Base-by-base conservation (phyloP, 2,888 invertebrate genomes). In the Exephanes ischioxanthus region DNA sequence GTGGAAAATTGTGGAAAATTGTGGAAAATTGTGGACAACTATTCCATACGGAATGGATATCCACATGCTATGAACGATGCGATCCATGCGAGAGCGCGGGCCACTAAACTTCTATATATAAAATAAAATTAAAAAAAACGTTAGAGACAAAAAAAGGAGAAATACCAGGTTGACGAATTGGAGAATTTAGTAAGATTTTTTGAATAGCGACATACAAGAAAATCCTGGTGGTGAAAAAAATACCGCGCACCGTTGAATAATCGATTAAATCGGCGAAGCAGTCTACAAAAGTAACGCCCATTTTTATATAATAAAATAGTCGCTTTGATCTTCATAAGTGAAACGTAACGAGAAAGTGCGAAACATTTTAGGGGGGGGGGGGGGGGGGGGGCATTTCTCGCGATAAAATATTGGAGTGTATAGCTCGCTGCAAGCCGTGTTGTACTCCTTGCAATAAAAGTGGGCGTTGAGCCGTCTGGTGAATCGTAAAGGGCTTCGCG, bases 401-500 rank as follows among this genome's bases (percentile, higher is more conserved):
- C 33, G 30, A 63, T 63, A 41, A 41, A 45, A 45, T 68, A 41
- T 45, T 9, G 11, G 11, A 22, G 14, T 14, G 26, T 22, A 16
- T 11, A 68, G 26, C 48, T 48, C n/a, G 26, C 45, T 68, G 68
- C 45, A 48, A 68, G 68, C 68, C 45, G 26, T 16, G 48, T 48
- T 22, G 5, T 14, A 68, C 26, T 45, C 26, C 26, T 16, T 22
- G 48, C 68, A 45, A 68, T 68, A 68, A 68, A 41, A 68, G 45
- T 26, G 68, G 26, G 68, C 45, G 45, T 45, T 41, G 11, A 2
- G 14, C 68, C 68, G 45, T 30, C 68, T 11, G 61, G 45, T 22
- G 45, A 68, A 45, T 68, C 68, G 68, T 68, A 68, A 68, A 68
- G 45, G 68, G 26, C 68, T 68, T 30, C 19, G 7, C 19, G 53